phyloP scores from a whole-genome alignment of 2,888 invertebrate species.

The Sinhomidia bicolor region DNA sequence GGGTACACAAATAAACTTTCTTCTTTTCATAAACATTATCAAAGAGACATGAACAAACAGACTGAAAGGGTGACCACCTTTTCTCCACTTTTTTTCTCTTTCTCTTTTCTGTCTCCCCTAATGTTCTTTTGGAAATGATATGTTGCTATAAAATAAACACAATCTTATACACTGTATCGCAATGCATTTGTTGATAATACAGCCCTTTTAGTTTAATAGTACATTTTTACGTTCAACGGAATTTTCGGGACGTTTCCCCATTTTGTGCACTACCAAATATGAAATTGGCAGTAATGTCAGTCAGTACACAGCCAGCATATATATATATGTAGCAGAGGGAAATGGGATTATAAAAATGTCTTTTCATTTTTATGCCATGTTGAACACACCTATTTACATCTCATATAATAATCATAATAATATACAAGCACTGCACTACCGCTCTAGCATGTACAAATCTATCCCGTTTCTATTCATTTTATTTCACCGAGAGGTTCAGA shows the following conservation, averaged over 20 bases:
- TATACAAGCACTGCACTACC: not conserved
- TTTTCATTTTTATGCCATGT: no score
- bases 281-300: no score
- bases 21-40: not conserved
- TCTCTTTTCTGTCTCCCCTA: not conserved
- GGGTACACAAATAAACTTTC: not conserved
- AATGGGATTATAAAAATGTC: no score
- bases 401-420: not conserved
- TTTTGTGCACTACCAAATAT: no score
- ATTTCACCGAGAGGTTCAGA: conserved; percentile 7
- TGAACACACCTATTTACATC: not conserved
- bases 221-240: not conserved
- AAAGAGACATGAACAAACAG: not conserved
- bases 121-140: conserved; percentile 12
- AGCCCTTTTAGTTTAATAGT: no score
- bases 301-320: no score
- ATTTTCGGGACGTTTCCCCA: not conserved
- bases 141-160: not conserved
- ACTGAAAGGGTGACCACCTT: not conserved
- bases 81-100: not conserved
- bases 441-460: not conserved
- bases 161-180: not conserved
- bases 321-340: no score
- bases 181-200: no score
- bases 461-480: conserved; percentile 1